Evolutionary conservation across 2,888 invertebrate genomes (phyloP).

Genomic region (Andrena marginata): DNA sequence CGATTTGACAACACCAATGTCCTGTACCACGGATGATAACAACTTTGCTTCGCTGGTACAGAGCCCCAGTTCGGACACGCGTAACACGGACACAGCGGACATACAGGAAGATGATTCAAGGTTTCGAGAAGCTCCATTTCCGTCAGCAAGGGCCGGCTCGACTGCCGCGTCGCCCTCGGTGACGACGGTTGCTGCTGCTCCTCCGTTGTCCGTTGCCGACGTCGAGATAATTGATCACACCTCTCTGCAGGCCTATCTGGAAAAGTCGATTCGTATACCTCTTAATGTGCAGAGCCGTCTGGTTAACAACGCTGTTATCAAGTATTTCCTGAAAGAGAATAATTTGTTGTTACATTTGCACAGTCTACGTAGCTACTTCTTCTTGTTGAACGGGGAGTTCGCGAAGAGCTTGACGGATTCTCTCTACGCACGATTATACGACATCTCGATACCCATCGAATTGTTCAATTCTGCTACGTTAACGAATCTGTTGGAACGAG

Average conservation of each 20-base stretch:
- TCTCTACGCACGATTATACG: constrained; percentile 89
- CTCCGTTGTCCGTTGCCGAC: constrained; percentile 77
- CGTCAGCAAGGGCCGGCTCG: constrained; percentile 1
- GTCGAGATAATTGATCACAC: constrained; percentile 82
- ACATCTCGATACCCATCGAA: constrained; percentile 89
- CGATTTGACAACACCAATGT: constrained; percentile 80
- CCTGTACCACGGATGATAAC: constrained; percentile 80
- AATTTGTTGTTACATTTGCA: constrained; percentile 90
- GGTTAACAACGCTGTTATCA: constrained; percentile 90
- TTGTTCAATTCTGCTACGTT: constrained; percentile 90
- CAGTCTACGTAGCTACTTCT: constrained; percentile 92
- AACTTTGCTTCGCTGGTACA: constrained; percentile 77
- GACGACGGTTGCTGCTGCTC: constrained; percentile 44
- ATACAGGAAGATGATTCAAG: constrained; percentile 24
- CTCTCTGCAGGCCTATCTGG: constrained; percentile 87
- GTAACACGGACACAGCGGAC: constrained; percentile 67
- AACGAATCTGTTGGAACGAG: constrained; percentile 89
- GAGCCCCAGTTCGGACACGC: constrained; percentile 73
- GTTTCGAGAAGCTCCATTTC: constrained; percentile 40
- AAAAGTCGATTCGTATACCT: constrained; percentile 90
- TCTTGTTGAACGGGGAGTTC: constrained; percentile 93
- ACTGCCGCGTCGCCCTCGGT: not conserved
- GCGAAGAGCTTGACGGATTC: constrained; percentile 90
- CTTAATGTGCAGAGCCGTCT: constrained; percentile 89
- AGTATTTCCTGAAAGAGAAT: constrained; percentile 89